Percentiles rank a stretch among this genome's conserved stretches.
These are phyloP conservation scores for Drosophila lowei DNA, from an alignment of 1,140 invertebrate genomes.

Conservation along the genomic window DNA sequence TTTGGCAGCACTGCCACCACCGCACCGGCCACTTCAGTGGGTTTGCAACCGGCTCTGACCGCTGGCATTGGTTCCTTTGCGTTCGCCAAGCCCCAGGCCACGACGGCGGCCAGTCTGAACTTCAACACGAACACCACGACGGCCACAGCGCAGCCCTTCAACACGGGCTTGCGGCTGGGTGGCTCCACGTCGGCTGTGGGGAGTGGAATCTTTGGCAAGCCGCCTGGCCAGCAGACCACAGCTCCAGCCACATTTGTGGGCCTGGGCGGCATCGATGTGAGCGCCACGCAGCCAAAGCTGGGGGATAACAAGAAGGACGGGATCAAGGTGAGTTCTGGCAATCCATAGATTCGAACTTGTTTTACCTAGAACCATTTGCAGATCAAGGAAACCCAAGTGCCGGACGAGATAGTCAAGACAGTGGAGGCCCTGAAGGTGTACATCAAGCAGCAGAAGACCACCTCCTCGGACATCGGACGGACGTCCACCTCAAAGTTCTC, in stretches of 20 bases:
- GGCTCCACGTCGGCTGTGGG: constrained; percentile 31
- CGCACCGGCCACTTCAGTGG: constrained; percentile 27
- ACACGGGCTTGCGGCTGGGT: constrained; percentile 50
- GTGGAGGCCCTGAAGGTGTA: constrained; percentile 88
- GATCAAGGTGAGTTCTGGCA: constrained; percentile 66
- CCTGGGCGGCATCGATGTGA: constrained; percentile 87
- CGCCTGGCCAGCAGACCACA: constrained; percentile 43
- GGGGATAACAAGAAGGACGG: constrained; percentile 86
- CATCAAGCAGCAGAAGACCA: constrained; percentile 92
- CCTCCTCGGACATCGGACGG: constrained; percentile 92
- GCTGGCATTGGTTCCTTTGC: constrained; percentile 52
- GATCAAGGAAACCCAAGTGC: constrained; percentile 89
- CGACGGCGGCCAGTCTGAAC: constrained; percentile 70
- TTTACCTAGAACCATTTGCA: not conserved
- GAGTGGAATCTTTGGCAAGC: constrained; percentile 80
- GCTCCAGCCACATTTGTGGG: constrained; percentile 83
- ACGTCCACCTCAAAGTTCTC: constrained; percentile 75
- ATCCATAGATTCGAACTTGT: not conserved
- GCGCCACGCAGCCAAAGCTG: constrained; percentile 84
- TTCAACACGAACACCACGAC: constrained; percentile 71
- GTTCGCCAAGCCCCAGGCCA: constrained; percentile 66
- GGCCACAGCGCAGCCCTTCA: constrained; percentile 56
- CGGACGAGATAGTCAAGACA: constrained; percentile 87
- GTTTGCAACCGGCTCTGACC: constrained; percentile 38
- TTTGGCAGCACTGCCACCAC: constrained; percentile 58